Evolutionary conservation across 2,888 invertebrate species (phyloP).

Genomic region (Drosophila mimica): DNA sequence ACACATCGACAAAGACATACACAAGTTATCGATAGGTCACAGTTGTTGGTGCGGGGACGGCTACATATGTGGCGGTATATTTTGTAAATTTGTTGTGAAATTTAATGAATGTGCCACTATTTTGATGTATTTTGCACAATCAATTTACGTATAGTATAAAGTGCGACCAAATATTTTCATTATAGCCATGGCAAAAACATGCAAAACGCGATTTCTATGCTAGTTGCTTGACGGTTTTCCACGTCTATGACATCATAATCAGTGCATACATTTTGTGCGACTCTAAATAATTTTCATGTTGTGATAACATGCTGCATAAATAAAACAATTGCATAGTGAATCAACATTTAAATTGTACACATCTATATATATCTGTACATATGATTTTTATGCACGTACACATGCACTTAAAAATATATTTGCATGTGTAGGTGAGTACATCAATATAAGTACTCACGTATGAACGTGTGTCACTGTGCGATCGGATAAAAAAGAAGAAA

Average conservation of each 20-base stretch:
- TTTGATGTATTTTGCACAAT: constrained; percentile 29
- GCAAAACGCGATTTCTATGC: constrained; percentile 38
- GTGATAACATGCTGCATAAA: constrained; percentile 45
- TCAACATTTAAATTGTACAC: constrained; percentile 17
- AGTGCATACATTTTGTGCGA: constrained; percentile 62
- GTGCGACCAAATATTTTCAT: constrained; percentile 11
- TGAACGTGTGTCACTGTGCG: constrained; percentile 45
- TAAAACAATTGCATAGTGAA: constrained; percentile 17
- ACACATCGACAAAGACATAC: constrained; percentile 40
- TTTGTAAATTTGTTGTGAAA: constrained; percentile 64
- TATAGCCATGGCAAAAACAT: constrained; percentile 17
- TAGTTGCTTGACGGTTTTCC: constrained; percentile 47
- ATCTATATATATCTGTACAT: constrained; percentile 26
- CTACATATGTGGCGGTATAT: constrained; percentile 64
- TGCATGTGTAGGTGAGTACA: constrained; percentile 58
- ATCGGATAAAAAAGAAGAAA: constrained; percentile 60
- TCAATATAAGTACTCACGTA: constrained; percentile 48
- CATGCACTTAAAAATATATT: constrained; percentile 36
- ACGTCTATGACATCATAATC: constrained; percentile 72
- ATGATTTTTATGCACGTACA: constrained; percentile 29
- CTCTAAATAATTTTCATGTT: constrained; percentile 44
- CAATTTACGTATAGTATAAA: constrained; percentile 11
- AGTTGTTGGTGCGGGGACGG: constrained; percentile 54
- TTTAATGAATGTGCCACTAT: constrained; percentile 49
- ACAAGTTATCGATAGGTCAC: constrained; percentile 48